Evolutionary conservation across 2,797 vertebrate genomes (phyloP), one percentile per base, ranked within the genome.

Genomic region (Coilia nasus): DNA sequence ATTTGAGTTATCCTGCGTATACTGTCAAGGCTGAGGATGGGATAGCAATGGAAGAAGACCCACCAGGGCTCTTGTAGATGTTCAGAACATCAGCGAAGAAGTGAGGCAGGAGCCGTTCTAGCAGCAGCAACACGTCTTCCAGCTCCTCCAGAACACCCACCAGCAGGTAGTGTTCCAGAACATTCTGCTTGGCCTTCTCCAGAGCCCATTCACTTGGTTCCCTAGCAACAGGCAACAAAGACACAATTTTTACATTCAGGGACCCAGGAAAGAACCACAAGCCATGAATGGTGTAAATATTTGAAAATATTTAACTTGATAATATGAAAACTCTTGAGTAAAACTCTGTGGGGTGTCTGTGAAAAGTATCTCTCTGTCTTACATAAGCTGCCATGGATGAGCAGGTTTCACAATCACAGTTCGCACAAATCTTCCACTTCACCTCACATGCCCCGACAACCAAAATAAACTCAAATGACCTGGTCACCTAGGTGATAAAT

Each of bases 51-150:
- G n/a, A 25, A 50, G 47, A 54, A 7, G 15, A 67, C 64, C 90
- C 94, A 99, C 98, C 97, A 92, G 98, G 97, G 91, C 97, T 98
- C 94, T 97, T 98, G 95, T 99, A 99, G 95, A 99, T 98, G 91
- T 93, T 95, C 91, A 98, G 96, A 28, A 98, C 98, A 85, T 97
- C 97, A 87, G 97, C 96, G 94, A 99, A 99, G 95, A 98, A 99
- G 95, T 99, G 98, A 95, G 98, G 98, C 95, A 99, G 95, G 89
- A 99, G 97, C 95, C 98, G 97, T 94, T 99, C 98, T 92, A 99
- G 92, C 93, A 99, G 95, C 87, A 98, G 97, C 90, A 99, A 95
- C 90, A 98, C 97, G 23, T 99, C 98, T 92, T 99, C 97, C 92
- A 99, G 89, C 94, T 99, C 98, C 90, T 99, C 98, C 88, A 99